These are phyloP conservation scores for Scomber scombrus DNA, from an alignment of 2,113 vertebrate genomes.

Conservation along the genomic window DNA sequence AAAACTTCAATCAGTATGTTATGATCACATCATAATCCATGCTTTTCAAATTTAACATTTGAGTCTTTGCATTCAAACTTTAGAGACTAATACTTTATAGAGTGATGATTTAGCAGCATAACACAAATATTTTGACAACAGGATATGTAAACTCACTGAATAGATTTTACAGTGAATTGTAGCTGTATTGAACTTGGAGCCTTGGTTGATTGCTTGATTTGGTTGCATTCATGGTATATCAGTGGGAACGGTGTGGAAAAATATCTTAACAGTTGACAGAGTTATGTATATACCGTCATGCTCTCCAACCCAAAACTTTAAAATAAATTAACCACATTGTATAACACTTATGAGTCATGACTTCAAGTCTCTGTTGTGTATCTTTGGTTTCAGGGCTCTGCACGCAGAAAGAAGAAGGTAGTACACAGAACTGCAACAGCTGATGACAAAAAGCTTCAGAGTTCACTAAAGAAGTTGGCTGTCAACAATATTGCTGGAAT, in stretches of 20 bases:
- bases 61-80: not conserved
- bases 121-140: not conserved
- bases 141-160: not conserved
- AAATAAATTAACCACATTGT: no score
- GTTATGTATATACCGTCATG: no score
- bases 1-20: no score
- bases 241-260: no score
- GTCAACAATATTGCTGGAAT: conserved; percentile 98
- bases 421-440: conserved; percentile 98
- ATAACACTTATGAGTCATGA: not conserved
- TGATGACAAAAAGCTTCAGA: conserved; percentile 98
- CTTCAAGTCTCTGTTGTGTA: not conserved
- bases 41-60: not conserved
- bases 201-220: no score
- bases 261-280: no score
- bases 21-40: no score
- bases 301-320: no score
- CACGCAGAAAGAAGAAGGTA: conserved; percentile 99
- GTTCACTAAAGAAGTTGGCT: conserved; percentile 96
- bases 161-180: no score
- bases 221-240: no score
- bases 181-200: no score
- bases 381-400: conserved; percentile 88
- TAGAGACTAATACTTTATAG: not conserved
- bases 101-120: not conserved